Evolutionary conservation across 2,797 vertebrate species (phyloP).

Genomic region (Neosilurus mollespiculum): DNA sequence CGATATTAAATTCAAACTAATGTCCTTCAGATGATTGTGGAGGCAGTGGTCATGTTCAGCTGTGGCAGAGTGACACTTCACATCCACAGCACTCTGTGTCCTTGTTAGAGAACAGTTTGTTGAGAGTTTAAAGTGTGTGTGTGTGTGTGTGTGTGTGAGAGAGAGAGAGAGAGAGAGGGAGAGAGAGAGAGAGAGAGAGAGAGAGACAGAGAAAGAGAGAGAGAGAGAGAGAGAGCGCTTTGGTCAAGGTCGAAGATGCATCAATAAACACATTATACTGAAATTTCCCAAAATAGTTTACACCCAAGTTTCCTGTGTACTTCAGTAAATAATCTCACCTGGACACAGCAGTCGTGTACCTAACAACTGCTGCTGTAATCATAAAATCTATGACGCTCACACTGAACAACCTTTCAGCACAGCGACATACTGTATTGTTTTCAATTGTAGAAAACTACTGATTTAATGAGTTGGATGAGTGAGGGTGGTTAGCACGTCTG

Average conservation of each 20-base stretch:
- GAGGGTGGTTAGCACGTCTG: too few relatives aligned
- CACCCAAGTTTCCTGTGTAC: not conserved
- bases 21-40: not conserved
- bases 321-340: not conserved
- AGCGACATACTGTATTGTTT: not conserved
- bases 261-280: not conserved
- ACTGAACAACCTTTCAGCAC: not conserved
- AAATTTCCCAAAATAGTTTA: not conserved
- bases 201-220: not conserved
- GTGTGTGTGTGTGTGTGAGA: not conserved
- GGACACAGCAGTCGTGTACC: too few relatives aligned
- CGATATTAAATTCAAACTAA: not conserved
- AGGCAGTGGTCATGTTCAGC: not conserved
- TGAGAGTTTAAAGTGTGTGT: not conserved
- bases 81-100: not conserved
- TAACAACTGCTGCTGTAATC: not conserved
- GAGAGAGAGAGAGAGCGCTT: not conserved
- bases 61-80: slow-evolving; percentile 12
- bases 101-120: not conserved
- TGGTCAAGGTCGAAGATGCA: not conserved
- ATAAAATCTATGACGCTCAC: not conserved
- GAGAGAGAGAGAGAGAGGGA: not conserved
- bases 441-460: not conserved
- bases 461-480: not conserved
- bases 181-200: not conserved